Evolutionary conservation across 2,113 vertebrate species (phyloP).

Genomic region (Damaliscus lunatus): DNA sequence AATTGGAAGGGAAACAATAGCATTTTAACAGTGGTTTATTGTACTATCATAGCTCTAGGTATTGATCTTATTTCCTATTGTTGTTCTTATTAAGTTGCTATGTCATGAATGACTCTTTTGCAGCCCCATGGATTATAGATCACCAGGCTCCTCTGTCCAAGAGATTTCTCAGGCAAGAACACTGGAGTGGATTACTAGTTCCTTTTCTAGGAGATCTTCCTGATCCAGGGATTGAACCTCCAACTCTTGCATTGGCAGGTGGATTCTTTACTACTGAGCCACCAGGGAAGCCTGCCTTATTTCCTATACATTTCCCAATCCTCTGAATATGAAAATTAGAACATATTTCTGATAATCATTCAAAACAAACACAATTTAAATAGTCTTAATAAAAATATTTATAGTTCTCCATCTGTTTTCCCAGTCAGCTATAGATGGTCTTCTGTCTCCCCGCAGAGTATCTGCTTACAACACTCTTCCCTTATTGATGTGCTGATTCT

Average conservation of each 20-base stretch:
- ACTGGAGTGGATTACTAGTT: neutral
- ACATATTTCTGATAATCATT: neutral
- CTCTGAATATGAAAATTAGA: neutral
- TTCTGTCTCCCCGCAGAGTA: neutral
- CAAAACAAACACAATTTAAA: neutral
- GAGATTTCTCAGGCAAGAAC: neutral
- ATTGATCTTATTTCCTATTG: neutral
- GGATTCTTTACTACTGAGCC: neutral
- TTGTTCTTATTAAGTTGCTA: neutral
- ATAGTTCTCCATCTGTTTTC: neutral
- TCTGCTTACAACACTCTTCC: neutral
- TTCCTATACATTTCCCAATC: neutral
- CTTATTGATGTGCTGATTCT: neutral
- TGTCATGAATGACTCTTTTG: neutral
- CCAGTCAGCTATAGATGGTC: neutral
- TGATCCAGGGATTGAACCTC: neutral
- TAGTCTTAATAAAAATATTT: slow-evolving; percentile 10
- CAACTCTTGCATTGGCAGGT: neutral
- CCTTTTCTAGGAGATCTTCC: neutral
- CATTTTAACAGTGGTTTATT: neutral
- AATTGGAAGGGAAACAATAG: neutral
- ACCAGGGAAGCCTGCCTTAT: neutral
- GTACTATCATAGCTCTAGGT: neutral
- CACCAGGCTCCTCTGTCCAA: neutral
- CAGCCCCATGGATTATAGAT: neutral